phyloP scores from a whole-genome alignment of 2,888 invertebrate species.

The Pterostichus niger region DNA sequence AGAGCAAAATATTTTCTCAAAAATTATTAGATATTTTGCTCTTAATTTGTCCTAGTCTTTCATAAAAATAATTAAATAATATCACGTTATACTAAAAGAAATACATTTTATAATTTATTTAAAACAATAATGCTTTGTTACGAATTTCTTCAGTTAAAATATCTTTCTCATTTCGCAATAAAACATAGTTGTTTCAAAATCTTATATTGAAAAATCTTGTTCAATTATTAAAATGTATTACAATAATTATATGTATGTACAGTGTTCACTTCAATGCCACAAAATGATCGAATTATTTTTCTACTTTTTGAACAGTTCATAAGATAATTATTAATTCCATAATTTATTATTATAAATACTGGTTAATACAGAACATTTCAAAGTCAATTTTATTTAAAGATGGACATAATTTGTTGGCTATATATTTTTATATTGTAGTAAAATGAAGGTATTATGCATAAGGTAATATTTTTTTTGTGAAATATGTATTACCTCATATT shows the following conservation, averaged over 20 bases:
- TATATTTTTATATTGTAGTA: conserved; percentile 62
- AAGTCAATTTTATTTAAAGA: conserved; percentile 52
- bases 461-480: conserved; percentile 58
- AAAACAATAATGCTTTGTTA: conserved; percentile 7
- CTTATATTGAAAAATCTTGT: not conserved
- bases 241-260: conserved; percentile 34
- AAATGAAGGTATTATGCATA: conserved; percentile 56
- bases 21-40: conserved; percentile 19
- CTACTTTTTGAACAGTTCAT: conserved; percentile 36
- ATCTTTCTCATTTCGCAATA: not conserved
- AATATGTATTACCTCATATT: conserved; percentile 56
- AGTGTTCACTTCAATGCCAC: conserved; percentile 47
- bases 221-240: not conserved
- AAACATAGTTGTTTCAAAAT: conserved; percentile 15
- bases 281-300: conserved; percentile 25
- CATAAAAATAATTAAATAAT: conserved; percentile 28
- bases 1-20: conserved; percentile 20
- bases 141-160: not conserved
- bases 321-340: conserved; percentile 34
- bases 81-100: conserved; percentile 25
- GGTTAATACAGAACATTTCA: conserved; percentile 27
- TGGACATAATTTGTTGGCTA: conserved; percentile 58
- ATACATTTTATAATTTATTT: not conserved
- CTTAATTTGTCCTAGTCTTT: conserved; percentile 32
- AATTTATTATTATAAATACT: conserved; percentile 53